Evolutionary conservation across 2,113 vertebrate species (phyloP), one percentile per base, ranked within the genome.

Genomic region (Perognathus longimembris): DNA sequence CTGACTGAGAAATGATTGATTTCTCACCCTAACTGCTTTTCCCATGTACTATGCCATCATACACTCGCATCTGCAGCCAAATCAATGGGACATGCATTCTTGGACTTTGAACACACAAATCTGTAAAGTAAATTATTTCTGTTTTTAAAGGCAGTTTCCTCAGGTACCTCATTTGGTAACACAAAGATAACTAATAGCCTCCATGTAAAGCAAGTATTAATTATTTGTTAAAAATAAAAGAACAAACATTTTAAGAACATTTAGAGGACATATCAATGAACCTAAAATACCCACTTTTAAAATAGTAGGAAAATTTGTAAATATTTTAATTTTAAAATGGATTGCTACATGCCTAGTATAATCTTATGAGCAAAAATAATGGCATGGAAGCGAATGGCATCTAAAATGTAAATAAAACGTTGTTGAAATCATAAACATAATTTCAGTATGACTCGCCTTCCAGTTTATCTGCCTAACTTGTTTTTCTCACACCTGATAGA

Each of bases 351-450:
- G 77, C 78, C 32, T 75, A 66, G 1, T 66, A 40, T 45, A 77
- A 73, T 85, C 67, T 92, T 74, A 61, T 75, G 7, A 90, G 15
- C 32, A 34, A 94, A 70, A 15, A 4, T 54, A 66, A 15, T 73
- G 18, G 3, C 18, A 85, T 86, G 50, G 50, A 54, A 54, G 50
- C 5, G 54, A 61, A 15, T 73, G 18, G 4, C 18, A 85, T 78
- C 90, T 87, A 93, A 89, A 86, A 89, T 71, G 89, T 86, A 86
- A 87, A 66, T 77, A 88, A 91, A 45, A 15, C 84, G 14, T 74
- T 22, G 1, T 59, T 81, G 67, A 80, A 17, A 67, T 22, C 64
- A 50, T 61, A 45, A 3, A 18, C 92, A 17, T 92, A 30, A 67
- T 85, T 81, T 84, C 34, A 57, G n/a, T 42, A 26, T 84, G 20